Evolutionary conservation across 2,113 vertebrate genomes (phyloP).

Genomic region (Podarcis muralis): DNA sequence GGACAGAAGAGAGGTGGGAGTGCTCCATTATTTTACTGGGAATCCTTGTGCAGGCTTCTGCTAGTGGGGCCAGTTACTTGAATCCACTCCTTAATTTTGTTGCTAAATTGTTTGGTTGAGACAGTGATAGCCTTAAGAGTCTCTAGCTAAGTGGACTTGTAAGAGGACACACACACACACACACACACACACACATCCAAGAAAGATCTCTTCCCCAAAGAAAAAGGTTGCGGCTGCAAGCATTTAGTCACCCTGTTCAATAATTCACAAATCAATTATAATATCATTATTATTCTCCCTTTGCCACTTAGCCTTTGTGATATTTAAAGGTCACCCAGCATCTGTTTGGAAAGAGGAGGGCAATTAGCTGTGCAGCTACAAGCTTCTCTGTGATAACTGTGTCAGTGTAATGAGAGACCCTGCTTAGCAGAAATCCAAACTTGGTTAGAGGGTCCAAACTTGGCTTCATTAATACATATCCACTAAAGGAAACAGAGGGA

Average conservation of each 20-base stretch:
- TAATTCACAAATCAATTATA: constrained; percentile 85
- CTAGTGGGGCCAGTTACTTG: no score
- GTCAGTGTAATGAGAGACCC: constrained; percentile 58
- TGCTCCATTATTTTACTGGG: no score
- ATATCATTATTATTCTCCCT: constrained; percentile 76
- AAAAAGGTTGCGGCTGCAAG: constrained; percentile 45
- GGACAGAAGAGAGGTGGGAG: no score
- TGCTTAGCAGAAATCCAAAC: constrained; percentile 53
- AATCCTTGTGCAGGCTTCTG: no score
- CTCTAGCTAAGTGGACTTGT: no score
- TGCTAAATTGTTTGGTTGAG: no score
- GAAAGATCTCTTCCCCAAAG: constrained; percentile 63
- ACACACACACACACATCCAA: constrained; percentile 16
- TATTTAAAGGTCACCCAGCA: constrained; percentile 79
- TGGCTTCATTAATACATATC: constrained; percentile 43
- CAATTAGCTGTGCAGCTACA: constrained; percentile 72
- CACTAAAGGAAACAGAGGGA: constrained; percentile 3
- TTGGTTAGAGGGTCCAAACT: constrained; percentile 13
- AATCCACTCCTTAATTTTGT: no score
- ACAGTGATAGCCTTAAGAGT: no score
- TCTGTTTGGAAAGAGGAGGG: constrained; percentile 62
- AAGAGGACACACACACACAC: background rate
- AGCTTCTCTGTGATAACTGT: constrained; percentile 59
- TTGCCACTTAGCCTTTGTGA: constrained; percentile 73
- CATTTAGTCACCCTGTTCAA: constrained; percentile 71